Percentiles rank a stretch among this genome's conserved stretches.
phyloP scores from a whole-genome alignment of 2,888 invertebrate genomes.

The Galerucella calmariensis region DNA sequence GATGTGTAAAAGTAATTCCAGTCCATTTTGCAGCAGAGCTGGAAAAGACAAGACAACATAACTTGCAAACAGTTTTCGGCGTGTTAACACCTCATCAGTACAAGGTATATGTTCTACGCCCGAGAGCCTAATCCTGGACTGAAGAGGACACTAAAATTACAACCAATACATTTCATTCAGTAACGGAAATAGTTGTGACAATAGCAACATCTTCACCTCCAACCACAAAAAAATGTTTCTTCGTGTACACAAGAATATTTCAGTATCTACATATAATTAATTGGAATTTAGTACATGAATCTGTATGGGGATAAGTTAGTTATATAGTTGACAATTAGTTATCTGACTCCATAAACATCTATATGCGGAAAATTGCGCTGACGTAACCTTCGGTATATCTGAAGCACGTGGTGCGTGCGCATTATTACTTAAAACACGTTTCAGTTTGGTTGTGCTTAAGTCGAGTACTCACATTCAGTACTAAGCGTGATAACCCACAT shows the following conservation, averaged over 20 bases:
- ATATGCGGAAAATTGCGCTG: conserved; percentile 6
- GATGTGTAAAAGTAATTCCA: no score
- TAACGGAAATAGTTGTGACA: no score
- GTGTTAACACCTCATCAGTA: no score
- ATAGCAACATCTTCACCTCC: no score
- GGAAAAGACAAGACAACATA: no score
- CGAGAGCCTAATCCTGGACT: no score
- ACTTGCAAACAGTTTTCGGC: no score
- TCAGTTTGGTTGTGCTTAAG: conserved; percentile 43
- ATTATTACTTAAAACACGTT: conserved; percentile 40
- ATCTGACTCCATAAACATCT: neutral
- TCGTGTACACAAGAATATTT: neutral
- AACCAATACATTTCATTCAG: no score
- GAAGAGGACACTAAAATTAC: no score
- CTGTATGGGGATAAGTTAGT: conserved; percentile 1
- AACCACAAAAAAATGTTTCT: neutral
- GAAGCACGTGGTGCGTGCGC: conserved; percentile 52
- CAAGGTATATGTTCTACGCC: no score
- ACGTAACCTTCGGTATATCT: conserved; percentile 30
- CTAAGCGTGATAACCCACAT: conserved; percentile 35
- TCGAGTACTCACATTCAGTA: conserved; percentile 48
- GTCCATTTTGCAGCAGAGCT: no score
- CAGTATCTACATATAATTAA: neutral
- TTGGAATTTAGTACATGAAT: neutral
- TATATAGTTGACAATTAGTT: neutral